A percentile compares a stretch with the other conserved stretches of the same genome.
Conservation (phyloP, 30 jellyfish, hydroid and myxozoan genomes). For the Turritopsis dohrnii region DNA sequence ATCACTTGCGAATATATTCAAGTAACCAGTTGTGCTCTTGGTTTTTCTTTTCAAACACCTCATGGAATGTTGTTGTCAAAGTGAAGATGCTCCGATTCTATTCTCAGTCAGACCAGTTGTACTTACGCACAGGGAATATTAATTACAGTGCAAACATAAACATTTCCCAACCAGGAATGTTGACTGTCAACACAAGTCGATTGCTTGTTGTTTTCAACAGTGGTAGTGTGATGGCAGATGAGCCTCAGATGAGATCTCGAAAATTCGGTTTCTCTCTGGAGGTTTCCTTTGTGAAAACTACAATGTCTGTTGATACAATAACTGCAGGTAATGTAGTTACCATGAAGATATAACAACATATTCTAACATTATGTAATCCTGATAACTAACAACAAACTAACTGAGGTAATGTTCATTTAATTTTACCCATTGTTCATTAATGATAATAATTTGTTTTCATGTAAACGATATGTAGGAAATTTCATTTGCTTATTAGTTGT, state of each 20-base stretch:
- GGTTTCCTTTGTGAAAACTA: neutral
- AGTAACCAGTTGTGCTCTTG: neutral
- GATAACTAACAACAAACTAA: too few relatives aligned
- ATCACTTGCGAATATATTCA: neutral
- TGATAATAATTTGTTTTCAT: too few relatives aligned
- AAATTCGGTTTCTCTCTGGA: neutral
- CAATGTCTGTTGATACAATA: neutral
- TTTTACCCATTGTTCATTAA: too few relatives aligned
- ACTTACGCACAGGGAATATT: neutral
- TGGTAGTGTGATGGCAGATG: neutral
- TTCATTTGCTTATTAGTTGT: too few relatives aligned
- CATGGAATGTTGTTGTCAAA: neutral
- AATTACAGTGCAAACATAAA: neutral
- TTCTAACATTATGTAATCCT: too few relatives aligned
- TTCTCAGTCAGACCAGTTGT: neutral
- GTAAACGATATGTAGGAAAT: too few relatives aligned
- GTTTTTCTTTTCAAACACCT: neutral
- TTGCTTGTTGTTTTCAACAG: neutral
- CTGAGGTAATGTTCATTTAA: too few relatives aligned
- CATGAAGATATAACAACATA: too few relatives aligned
- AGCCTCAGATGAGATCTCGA: neutral
- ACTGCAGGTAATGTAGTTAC: neutral
- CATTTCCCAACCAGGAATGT: neutral
- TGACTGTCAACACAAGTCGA: neutral
- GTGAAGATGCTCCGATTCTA: too few relatives aligned